These are phyloP conservation scores for Eudemis profundana DNA, from an alignment of 2,888 invertebrate genomes.

Conservation along the genomic window DNA sequence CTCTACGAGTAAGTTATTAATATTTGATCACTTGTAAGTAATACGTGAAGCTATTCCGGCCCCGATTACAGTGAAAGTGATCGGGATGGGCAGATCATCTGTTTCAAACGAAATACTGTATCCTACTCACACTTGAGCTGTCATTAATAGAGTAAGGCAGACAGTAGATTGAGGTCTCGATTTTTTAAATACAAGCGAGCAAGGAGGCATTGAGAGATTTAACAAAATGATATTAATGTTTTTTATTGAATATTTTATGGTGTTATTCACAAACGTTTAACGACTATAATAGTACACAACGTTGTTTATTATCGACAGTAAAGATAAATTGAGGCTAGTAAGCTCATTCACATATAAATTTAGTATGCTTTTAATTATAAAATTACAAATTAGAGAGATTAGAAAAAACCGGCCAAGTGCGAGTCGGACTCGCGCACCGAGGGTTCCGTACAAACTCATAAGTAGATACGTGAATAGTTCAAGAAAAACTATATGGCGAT, in stretches of 20 bases:
- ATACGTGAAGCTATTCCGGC: slow-evolving; percentile 48
- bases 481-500: no score
- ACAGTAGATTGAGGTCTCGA: neutral
- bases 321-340: no score
- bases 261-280: neutral
- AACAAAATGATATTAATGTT: neutral
- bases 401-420: no score
- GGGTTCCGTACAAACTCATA: no score
- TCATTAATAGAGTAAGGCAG: neutral
- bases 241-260: neutral
- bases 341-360: no score
- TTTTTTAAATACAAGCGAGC: neutral
- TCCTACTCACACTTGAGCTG: neutral
- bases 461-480: no score
- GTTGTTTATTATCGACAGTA: neutral
- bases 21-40: slow-evolving; percentile 20
- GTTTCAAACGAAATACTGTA: neutral
- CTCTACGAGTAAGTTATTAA: neutral
- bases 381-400: no score
- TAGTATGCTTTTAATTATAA: no score
- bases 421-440: no score
- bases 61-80: slow-evolving; percentile 49
- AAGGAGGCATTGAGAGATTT: neutral
- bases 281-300: neutral
- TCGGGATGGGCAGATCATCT: slow-evolving; percentile 24